Evolutionary conservation across 2,113 vertebrate genomes (phyloP).

Genomic region (Siniperca chuatsi): DNA sequence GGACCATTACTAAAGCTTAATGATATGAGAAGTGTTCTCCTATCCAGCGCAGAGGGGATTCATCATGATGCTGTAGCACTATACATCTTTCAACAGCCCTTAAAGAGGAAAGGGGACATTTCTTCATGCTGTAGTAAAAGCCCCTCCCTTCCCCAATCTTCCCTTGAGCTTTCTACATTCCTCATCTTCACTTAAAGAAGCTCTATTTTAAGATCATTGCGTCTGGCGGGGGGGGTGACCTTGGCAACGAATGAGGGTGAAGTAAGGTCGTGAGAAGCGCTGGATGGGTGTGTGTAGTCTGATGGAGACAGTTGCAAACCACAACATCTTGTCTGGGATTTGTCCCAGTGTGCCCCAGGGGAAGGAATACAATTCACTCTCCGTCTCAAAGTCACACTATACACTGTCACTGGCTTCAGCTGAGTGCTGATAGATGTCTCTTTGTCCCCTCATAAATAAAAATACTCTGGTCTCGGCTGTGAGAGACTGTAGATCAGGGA

Average conservation of each 20-base stretch:
- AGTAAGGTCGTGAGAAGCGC: slow-evolving; percentile 17
- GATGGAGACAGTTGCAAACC: slow-evolving; percentile 48
- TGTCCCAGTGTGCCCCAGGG: slow-evolving; percentile 49
- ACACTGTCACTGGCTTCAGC: slow-evolving; percentile 64
- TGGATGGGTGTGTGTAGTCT: slow-evolving; percentile 26
- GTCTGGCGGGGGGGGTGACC: slow-evolving; percentile 44
- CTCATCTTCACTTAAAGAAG: slow-evolving; percentile 65
- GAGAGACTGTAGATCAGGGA: slow-evolving; percentile 67
- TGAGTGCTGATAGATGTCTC: slow-evolving; percentile 68
- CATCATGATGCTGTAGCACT: slow-evolving; percentile 68
- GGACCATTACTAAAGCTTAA: slow-evolving; percentile 83
- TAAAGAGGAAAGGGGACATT: slow-evolving; percentile 73
- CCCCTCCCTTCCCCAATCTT: slow-evolving; percentile 41
- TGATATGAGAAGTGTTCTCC: slow-evolving; percentile 79
- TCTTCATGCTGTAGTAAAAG: slow-evolving; percentile 65
- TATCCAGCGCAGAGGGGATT: slow-evolving; percentile 65
- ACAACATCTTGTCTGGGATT: slow-evolving; percentile 54
- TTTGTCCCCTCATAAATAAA: slow-evolving; percentile 71
- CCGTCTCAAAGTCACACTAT: slow-evolving; percentile 68
- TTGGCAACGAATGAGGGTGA: slow-evolving; percentile 45
- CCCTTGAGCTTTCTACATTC: slow-evolving; percentile 60
- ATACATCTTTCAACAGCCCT: slow-evolving; percentile 76
- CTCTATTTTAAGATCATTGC: slow-evolving; percentile 67
- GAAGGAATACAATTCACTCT: slow-evolving; percentile 68
- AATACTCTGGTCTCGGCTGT: slow-evolving; percentile 44